These are phyloP conservation scores for Muntiacus muntjak DNA, from an alignment of 2,113 vertebrate species.

Conservation along the genomic window DNA sequence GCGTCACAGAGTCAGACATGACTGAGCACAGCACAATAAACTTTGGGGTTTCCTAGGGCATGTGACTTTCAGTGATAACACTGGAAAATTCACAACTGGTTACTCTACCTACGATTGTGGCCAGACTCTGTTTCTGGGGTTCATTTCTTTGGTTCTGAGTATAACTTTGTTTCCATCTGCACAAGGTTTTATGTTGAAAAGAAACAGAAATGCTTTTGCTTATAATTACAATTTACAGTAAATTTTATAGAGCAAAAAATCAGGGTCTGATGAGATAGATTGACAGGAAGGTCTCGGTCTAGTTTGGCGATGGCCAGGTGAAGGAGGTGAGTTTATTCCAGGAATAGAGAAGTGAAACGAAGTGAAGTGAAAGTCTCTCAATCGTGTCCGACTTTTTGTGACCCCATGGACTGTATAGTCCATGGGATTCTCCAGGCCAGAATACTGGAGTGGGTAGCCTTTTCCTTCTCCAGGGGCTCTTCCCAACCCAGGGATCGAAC, in stretches of 20 bases:
- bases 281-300: background rate
- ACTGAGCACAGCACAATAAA: background rate
- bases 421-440: too few species aligned
- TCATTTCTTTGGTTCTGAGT: background rate
- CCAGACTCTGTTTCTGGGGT: background rate
- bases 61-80: too few species aligned
- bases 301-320: background rate
- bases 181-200: background rate
- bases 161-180: background rate
- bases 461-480: too few species aligned
- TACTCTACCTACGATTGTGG: too few species aligned
- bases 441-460: too few species aligned
- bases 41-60: background rate
- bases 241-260: background rate
- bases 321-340: background rate
- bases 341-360: background rate
- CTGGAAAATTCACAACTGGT: background rate
- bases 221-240: background rate
- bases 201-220: background rate
- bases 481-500: too few species aligned
- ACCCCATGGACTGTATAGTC: too few species aligned
- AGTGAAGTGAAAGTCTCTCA: too few species aligned
- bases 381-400: too few species aligned
- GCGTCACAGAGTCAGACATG: background rate
- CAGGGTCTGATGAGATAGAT: background rate